These are phyloP conservation scores for Lethrus apterus DNA, from an alignment of 1,140 invertebrate species.

Conservation along the genomic window DNA sequence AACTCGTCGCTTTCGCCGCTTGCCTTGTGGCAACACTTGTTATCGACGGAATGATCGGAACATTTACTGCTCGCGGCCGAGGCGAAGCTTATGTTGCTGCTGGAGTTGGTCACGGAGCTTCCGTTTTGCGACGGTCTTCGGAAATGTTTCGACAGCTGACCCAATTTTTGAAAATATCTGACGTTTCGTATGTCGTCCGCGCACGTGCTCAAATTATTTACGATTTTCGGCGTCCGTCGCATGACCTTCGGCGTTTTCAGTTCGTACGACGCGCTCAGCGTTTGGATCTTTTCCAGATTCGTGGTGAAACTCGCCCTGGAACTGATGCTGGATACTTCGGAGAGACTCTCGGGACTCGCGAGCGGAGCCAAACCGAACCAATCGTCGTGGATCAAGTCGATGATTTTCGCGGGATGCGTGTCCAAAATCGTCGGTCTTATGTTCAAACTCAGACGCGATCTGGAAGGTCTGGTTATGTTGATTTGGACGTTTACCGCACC, in stretches of 20 bases:
- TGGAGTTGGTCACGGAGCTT: constrained; percentile 30
- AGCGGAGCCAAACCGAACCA: constrained; percentile 67
- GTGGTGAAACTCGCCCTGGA: constrained; percentile 45
- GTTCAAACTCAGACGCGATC: constrained; percentile 10
- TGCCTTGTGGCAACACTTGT: constrained; percentile 3
- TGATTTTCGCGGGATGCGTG: constrained; percentile 21
- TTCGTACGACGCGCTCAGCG: constrained; percentile 30
- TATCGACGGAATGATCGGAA: constrained; percentile 5
- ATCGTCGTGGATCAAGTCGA: constrained; percentile 53
- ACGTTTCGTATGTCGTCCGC: constrained; percentile 57
- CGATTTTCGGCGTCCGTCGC: constrained; percentile 58
- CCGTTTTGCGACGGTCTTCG: constrained; percentile 14
- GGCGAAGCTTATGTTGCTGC: constrained; percentile 47
- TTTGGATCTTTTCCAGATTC: constrained; percentile 37
- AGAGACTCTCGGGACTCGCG: constrained; percentile 78
- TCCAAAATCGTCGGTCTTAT: constrained; percentile 32
- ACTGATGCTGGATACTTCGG: constrained; percentile 65
- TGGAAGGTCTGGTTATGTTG: neutral
- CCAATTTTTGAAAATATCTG: constrained; percentile 49
- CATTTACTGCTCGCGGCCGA: constrained; percentile 43
- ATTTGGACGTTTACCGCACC: neutral
- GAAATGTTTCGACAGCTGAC: constrained; percentile 31
- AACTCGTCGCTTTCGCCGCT: constrained; percentile 37
- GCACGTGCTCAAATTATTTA: constrained; percentile 55
- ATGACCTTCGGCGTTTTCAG: constrained; percentile 48